Evolutionary conservation across 2,888 invertebrate species (phyloP), one percentile per base, ranked within the genome.

Genomic region (Heliconius ismenius): DNA sequence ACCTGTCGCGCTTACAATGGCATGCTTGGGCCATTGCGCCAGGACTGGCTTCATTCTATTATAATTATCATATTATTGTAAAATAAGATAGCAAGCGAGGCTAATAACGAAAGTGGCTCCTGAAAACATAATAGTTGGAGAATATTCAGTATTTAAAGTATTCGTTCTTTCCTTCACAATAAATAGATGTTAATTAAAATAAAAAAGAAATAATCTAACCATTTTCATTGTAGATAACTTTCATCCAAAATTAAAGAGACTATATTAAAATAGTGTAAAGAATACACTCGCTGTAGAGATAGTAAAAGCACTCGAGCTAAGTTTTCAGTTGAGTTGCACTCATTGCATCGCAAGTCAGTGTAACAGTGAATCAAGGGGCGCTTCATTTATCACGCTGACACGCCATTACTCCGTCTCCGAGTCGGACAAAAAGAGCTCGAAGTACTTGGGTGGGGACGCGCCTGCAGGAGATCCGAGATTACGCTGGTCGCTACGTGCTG

Each of bases 351-450:
- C 28, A 32, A 49, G 64, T 32, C 28, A 32, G 73, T 73, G 39
- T 49, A 60, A 49, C 39, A 64, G 43, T 64, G 63, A 73, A 64
- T 64, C 73, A 73, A 64, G 64, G 36, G 26, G 69, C 54, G 72
- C 70, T 76, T 76, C 76, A 76, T 76, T 72, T 65, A 76, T 76
- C 76, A 72, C 70, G 62, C 64, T 72, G 76, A 76, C 76, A 76
- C 54, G 36, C 58, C 76, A 76, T 76, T 76, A 72, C 65, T 64
- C 76, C 64, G 43, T 63, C 72, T 64, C 76, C 64, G 43, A 70
- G 70, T 65, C 73, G 64, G 70, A 72, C 72, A 76, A 63, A 70
- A 72, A 76, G 75, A 72, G 28, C 58, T 68, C 65, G 72, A 72
- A 72, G 49, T 75, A 69, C 63, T 70, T 62, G 64, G 49, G 63